Percentiles rank a stretch among this genome's conserved stretches.
phyloP scores from a whole-genome alignment of 1,140 invertebrate species.

The Drosophila seguyi region DNA sequence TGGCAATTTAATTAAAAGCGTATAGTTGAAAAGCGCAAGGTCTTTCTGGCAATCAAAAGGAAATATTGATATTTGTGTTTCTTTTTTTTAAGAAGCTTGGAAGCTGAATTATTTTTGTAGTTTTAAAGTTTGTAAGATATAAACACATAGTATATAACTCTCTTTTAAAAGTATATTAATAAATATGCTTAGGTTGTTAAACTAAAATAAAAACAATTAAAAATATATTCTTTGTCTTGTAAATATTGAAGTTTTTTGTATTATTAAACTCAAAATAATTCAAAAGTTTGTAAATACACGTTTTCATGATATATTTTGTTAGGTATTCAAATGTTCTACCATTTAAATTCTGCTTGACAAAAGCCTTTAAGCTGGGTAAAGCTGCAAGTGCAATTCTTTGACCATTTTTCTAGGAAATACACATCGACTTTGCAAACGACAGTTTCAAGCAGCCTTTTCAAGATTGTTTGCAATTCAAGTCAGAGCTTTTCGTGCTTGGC shows the following conservation, averaged over 20 bases:
- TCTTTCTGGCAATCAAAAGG: not conserved
- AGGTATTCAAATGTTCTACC: not conserved
- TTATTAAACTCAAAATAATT: not conserved
- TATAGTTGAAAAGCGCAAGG: constrained; percentile 9
- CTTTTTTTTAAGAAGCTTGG: not conserved
- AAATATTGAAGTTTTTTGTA: not conserved
- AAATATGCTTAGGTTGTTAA: too few relatives aligned
- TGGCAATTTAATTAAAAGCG: constrained; percentile 60
- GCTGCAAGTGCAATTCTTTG: constrained; percentile 1
- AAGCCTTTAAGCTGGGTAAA: not conserved
- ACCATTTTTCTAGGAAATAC: constrained; percentile 17
- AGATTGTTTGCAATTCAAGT: constrained; percentile 47
- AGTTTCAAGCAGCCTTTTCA: constrained; percentile 33
- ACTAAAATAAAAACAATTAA: not conserved
- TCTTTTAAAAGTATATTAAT: too few relatives aligned
- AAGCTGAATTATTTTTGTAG: too few relatives aligned
- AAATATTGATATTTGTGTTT: constrained; percentile 2
- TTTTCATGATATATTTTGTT: not conserved
- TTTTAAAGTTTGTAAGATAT: too few relatives aligned
- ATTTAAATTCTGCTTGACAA: not conserved
- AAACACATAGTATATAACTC: too few relatives aligned
- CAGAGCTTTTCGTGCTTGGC: constrained; percentile 43
- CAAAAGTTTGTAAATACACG: not conserved
- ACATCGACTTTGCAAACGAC: constrained; percentile 36
- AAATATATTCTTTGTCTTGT: not conserved